Percentiles rank a stretch among this genome's conserved stretches.
These are phyloP conservation scores for Oppia nitens DNA, from an alignment of 1,140 invertebrate species.

Conservation along the genomic window DNA sequence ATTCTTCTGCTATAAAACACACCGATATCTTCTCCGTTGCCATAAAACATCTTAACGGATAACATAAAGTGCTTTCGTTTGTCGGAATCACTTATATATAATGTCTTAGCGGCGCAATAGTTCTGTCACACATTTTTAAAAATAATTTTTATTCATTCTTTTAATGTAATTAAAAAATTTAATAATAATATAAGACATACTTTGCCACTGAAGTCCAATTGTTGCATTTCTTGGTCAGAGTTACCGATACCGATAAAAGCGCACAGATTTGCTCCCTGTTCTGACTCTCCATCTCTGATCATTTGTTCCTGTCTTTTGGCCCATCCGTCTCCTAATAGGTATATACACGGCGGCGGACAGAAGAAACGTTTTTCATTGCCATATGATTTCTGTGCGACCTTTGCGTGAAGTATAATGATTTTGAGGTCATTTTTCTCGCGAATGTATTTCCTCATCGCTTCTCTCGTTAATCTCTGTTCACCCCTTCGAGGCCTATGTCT, in stretches of 20 bases:
- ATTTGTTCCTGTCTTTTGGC: conserved; percentile 76
- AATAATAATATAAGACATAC: conserved; percentile 35
- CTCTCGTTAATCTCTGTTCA: conserved; percentile 50
- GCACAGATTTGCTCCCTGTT: conserved; percentile 77
- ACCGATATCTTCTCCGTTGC: conserved; percentile 92
- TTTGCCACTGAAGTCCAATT: conserved; percentile 77
- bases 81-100: conserved; percentile 98
- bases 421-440: conserved; percentile 86
- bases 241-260: conserved; percentile 98
- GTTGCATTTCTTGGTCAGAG: conserved; percentile 97
- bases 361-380: conserved; percentile 99
- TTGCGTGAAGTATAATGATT: conserved; percentile 92
- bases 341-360: conserved; percentile 97
- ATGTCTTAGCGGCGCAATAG: conserved; percentile 97
- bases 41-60: conserved; percentile 97
- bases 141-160: not conserved
- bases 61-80: conserved; percentile 99
- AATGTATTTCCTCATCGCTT: conserved; percentile 90
- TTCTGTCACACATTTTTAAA: conserved; percentile 42
- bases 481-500: not conserved
- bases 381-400: conserved; percentile 96
- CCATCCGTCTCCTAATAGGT: conserved; percentile 95
- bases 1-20: conserved; percentile 96
- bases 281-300: conserved; percentile 58
- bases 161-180: conserved; percentile 22